Base-by-base conservation (phyloP, 2,888 invertebrate genomes). In the Heliconius ismenius region DNA sequence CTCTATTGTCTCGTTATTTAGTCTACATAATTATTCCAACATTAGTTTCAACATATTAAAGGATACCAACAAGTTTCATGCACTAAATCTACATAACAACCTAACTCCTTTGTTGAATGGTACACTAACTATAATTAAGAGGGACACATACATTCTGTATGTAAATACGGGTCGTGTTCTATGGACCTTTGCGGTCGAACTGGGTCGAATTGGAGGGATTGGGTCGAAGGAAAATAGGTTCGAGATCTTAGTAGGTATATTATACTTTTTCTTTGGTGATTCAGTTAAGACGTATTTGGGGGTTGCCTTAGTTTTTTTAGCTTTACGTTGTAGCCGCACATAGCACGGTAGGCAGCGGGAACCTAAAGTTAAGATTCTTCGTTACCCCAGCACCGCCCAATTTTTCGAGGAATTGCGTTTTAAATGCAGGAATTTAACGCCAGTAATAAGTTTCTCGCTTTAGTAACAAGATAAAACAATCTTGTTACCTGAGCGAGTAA, bases 71-170 rank as follows among this genome's bases (percentile, higher is more conserved):
- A 58, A 70, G 32, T 58, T 58, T 58, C 54, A 58, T 70, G 32
- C 58, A 70, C 58, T 58, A 58, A 32, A 32, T n/a, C 15, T 4
- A 70, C 69, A 69, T 68, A 68, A 49, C 49, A n/a, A 32, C 32
- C 28, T 28, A n/a, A 58, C 32, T 36, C 70, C 70, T 58, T 58
- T 58, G 58, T 70, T 9, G 70, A 32, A 36, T 70, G 36, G 4
- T 60, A 60, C 67, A 49, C 73, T 62, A 77, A 62, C 76, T 67
- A 77, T 77, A 79, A 79, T 79, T 77, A 76, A 77, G 65, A 74
- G 63, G 74, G 74, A 74, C 76, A 70, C 68, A 69, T 79, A 70
- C 68, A 69, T 79, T 79, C 68, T 70, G 76, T 75, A 77, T 79
- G 77, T 76, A 77, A 79, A 79, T 77, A 76, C 28, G 75, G 76